A percentile compares a stretch with the other conserved stretches of the same genome.
Evolutionary conservation across 2,888 invertebrate species (phyloP).

Genomic region (Therioaphis trifolii): DNA sequence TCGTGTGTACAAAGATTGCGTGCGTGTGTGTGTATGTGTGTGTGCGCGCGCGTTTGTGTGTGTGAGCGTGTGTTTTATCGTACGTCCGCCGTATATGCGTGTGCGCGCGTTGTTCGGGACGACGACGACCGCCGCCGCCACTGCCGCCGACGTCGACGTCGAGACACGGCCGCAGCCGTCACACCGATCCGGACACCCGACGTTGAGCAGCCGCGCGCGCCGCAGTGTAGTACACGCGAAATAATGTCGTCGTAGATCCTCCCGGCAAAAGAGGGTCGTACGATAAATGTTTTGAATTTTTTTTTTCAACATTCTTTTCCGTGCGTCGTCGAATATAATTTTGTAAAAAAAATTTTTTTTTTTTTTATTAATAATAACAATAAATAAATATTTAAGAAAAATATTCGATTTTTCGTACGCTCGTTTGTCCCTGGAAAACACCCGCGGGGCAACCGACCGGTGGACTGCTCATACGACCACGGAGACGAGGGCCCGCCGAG

Average conservation of each 20-base stretch:
- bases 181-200: slow-evolving; percentile 8
- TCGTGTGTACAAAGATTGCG: background rate
- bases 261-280: too few species aligned
- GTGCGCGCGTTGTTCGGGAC: background rate
- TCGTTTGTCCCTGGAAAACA: too few species aligned
- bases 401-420: too few species aligned
- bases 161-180: background rate
- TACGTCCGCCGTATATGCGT: slow-evolving; percentile 5
- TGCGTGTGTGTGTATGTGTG: background rate
- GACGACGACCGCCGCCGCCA: background rate
- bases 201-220: background rate
- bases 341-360: too few species aligned
- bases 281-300: too few species aligned
- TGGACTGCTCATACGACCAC: background rate
- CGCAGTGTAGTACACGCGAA: background rate
- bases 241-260: too few species aligned
- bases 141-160: background rate
- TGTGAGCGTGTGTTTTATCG: background rate
- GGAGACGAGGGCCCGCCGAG: background rate
- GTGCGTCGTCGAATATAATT: too few species aligned
- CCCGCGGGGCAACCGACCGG: background rate
- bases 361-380: too few species aligned
- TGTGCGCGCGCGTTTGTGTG: too few species aligned
- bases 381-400: too few species aligned
- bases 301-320: too few species aligned